These are phyloP conservation scores for Peucedramus taeniatus DNA, from an alignment of 2,113 vertebrate genomes.

Conservation along the genomic window DNA sequence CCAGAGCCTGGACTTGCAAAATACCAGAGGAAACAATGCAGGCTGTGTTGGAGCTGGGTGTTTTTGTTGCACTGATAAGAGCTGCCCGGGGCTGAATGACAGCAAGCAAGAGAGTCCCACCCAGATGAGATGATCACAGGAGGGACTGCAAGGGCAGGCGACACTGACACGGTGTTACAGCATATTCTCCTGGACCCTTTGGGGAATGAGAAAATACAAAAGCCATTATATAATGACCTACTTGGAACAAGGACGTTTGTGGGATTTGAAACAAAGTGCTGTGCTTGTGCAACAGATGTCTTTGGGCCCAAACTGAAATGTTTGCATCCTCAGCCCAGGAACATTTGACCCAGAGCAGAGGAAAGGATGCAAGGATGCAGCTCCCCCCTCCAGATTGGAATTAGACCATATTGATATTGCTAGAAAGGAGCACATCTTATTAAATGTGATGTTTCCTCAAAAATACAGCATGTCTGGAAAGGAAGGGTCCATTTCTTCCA, in stretches of 20 bases:
- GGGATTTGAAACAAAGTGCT: background rate
- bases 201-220: background rate
- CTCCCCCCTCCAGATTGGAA: background rate
- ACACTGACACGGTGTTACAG: background rate
- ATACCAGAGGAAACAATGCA: background rate
- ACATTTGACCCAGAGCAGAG: background rate
- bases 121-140: background rate
- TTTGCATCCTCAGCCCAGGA: background rate
- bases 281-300: background rate
- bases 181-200: background rate
- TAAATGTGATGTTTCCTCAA: background rate
- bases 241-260: background rate
- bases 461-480: background rate
- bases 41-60: background rate
- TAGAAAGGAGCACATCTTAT: background rate
- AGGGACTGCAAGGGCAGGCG: background rate
- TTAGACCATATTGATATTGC: background rate
- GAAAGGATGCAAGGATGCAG: background rate
- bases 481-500: background rate
- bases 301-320: background rate
- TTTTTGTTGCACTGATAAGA: background rate
- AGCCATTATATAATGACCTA: slow-evolving; percentile 11
- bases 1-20: background rate
- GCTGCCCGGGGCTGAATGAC: background rate
- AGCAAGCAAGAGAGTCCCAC: background rate